Base-by-base conservation (phyloP, 2,888 invertebrate genomes). In the Dyspetes luteomarginatus region DNA sequence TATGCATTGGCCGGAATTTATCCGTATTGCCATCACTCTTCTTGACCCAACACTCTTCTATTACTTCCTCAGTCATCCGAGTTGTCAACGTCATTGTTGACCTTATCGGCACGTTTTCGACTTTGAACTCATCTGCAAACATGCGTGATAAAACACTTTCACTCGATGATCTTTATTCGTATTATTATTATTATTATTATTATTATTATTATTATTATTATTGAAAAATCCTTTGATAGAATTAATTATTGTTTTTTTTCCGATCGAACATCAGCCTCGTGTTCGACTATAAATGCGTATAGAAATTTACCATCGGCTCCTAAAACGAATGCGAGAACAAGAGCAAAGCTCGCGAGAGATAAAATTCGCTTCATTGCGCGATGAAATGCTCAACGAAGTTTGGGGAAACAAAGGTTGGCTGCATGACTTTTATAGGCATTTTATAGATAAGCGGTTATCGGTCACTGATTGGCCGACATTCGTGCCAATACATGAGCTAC, bases 251-350 rank as follows among this genome's bases (percentile, higher is more conserved):
- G n/a, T n/a, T n/a, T n/a, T n/a, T n/a, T n/a, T n/a, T n/a, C n/a
- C n/a, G n/a, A n/a, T n/a, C n/a, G n/a, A n/a, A n/a, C n/a, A n/a
- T n/a, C n/a, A 74, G 69, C 81, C 3, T 5, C 15, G 24, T 30
- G 58, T 9, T 41, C n/a, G 26, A 36, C 36, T 36, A 36, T 4
- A 12, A 12, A 12, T 2, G 9, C 17, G 19, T 48, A 0, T 5
- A 48, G 1, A 17, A 15, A 3, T 87, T 89, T 89, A 89, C 89
- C 89, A 78, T 83, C 78, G 84, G 77, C 64, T 72, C 80, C 77
- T 67, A 28, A 75, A 73, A 83, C 76, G 78, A 84, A 79, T 81
- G 83, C 85, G 56, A 84, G 65, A 52, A 64, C 81, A 72, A 84
- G 69, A 43, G 30, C 69, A 52, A 89, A 82, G 74, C 74, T 82